Conservation (phyloP, 2,888 invertebrate genomes). For the Chaetoderma sp. region DNA sequence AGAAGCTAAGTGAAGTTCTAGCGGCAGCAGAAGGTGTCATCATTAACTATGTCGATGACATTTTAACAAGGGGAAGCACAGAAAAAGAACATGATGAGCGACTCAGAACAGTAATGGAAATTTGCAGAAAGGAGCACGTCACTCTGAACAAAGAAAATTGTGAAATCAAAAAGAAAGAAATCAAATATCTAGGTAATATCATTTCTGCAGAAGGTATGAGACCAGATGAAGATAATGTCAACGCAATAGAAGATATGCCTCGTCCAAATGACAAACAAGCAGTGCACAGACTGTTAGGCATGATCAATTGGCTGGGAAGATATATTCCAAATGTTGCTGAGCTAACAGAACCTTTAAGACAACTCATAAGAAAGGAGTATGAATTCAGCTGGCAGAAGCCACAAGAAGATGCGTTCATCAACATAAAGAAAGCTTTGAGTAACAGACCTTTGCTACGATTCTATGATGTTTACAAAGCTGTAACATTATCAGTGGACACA, state of each 20-base stretch:
- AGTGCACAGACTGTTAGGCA: slow-evolving; percentile 31
- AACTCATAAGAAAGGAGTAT: background rate
- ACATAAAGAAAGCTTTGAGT: slow-evolving; percentile 4
- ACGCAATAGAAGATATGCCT: background rate
- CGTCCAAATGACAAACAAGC: slow-evolving; percentile 3
- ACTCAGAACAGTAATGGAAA: background rate
- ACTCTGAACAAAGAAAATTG: background rate
- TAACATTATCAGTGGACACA: slow-evolving; percentile 5
- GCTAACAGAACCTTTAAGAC: slow-evolving; percentile 4
- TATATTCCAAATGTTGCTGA: slow-evolving; percentile 30
- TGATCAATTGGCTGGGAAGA: slow-evolving; percentile 27
- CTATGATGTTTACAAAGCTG: slow-evolving; percentile 12
- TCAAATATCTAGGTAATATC: background rate
- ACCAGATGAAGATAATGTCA: slow-evolving; percentile 1
- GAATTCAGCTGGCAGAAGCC: slow-evolving; percentile 7
- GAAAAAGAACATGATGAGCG: slow-evolving; percentile 9
- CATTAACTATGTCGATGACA: slow-evolving; percentile 15
- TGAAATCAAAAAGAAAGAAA: background rate
- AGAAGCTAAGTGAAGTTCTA: slow-evolving; percentile 2
- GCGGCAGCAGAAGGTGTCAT: slow-evolving; percentile 7
- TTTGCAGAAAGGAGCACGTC: background rate
- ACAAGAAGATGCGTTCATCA: slow-evolving; percentile 2
- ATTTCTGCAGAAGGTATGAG: background rate
- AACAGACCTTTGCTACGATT: slow-evolving; percentile 3
- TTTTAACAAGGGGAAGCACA: slow-evolving; percentile 8